Base-by-base conservation (phyloP, 2,888 invertebrate genomes). In the Hedychridium roseum region DNA sequence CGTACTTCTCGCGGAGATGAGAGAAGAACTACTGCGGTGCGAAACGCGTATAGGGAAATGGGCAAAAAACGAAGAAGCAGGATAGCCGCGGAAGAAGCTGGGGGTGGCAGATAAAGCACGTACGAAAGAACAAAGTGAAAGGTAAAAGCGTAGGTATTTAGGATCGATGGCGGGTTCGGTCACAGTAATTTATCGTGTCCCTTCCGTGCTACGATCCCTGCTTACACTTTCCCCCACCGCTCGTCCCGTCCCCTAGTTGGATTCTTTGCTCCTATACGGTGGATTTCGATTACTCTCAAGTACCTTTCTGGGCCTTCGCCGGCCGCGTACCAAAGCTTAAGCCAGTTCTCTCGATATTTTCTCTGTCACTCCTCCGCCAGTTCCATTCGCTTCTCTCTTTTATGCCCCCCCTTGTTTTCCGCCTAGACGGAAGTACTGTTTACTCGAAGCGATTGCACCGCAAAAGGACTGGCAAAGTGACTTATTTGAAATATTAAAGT, bases 271-370 rank as follows among this genome's bases (percentile, higher is more conserved):
- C 30, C 18, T 23, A 26, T 36, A 18, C 47, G 46, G n/a, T 43
- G 57, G 61, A 70, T 71, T 74, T 74, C 66, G 66, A 71, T 75
- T 71, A 73, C 66, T 65, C 59, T 66, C 50, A 62, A 72, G 61
- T 67, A 56, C 51, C 44, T 37, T 32, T 35, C 16, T 36, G 18
- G 31, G 43, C 43, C 43, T 61, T 51, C 54, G 50, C 53, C 55
- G 59, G 60, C 56, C 57, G 41, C 54, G 51, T 53, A 54, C 58
- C 60, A 57, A 65, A 63, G 60, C 64, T 60, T 61, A 67, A 68
- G 67, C 60, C 58, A 61, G 60, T 60, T 46, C 56, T 54, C 51
- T 44, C 39, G 30, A 23, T 34, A 37, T 21, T 31, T 41, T 28
- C 9, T 43, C 21, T 23, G 14, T 16, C 27, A 12, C 27, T 32